Percentiles rank a stretch among this genome's conserved stretches.
phyloP scores from a whole-genome alignment of 2,113 vertebrate species.

The Tupaia tana region DNA sequence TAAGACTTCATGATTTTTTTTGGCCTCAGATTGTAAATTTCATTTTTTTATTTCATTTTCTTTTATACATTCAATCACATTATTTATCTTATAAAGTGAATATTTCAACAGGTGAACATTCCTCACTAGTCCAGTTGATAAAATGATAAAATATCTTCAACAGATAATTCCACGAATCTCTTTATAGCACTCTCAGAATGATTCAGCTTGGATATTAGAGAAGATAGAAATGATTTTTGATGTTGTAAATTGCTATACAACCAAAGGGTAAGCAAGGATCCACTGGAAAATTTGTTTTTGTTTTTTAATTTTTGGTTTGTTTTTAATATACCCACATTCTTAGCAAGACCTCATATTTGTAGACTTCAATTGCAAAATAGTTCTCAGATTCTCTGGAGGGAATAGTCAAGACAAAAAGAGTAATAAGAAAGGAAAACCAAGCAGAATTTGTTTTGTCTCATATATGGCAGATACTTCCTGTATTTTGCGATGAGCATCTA shows the following conservation, averaged over 20 bases:
- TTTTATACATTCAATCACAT: too few relatives aligned
- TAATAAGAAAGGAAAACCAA: neutral
- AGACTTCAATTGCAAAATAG: neutral
- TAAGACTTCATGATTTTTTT: neutral
- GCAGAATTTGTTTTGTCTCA: neutral
- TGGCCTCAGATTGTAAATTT: too few relatives aligned
- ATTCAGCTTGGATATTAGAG: neutral
- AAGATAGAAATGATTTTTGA: neutral
- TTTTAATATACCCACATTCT: neutral
- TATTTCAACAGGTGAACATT: too few relatives aligned
- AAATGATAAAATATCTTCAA: too few relatives aligned
- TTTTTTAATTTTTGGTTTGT: neutral
- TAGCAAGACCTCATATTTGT: neutral
- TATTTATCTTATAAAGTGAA: too few relatives aligned
- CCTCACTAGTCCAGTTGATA: too few relatives aligned
- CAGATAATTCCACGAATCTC: neutral
- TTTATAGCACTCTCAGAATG: neutral
- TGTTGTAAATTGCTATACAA: neutral
- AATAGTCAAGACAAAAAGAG: neutral
- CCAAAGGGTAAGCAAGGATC: neutral
- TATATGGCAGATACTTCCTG: neutral
- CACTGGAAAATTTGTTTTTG: neutral
- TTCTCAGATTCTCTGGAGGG: neutral
- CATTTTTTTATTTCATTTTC: too few relatives aligned
- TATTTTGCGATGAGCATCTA: neutral